phyloP scores from a whole-genome alignment of 2,113 vertebrate species.

The Alligator sinensis region DNA sequence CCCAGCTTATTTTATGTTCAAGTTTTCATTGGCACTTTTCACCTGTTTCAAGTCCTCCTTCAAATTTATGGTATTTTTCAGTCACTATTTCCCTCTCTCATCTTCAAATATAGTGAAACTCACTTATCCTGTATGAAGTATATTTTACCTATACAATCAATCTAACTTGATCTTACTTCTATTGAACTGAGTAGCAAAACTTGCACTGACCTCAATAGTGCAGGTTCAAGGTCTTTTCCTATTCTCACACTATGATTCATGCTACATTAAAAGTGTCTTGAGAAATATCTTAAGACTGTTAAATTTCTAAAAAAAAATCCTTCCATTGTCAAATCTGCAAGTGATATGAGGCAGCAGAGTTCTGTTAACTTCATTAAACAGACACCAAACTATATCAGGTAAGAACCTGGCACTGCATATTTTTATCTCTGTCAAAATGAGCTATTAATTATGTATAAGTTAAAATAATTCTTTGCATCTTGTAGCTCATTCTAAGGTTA shows the following conservation, averaged over 20 bases:
- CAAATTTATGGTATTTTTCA: too few relatives aligned
- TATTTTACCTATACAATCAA: neutral
- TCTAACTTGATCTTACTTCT: neutral
- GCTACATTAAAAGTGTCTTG: neutral
- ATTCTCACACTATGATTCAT: neutral
- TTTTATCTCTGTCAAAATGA: neutral
- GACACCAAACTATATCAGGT: neutral
- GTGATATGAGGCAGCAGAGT: neutral
- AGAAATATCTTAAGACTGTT: neutral
- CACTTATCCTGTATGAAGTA: neutral
- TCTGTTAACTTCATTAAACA: neutral
- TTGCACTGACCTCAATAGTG: fast-evolving
- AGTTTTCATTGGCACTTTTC: too few relatives aligned
- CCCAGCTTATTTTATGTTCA: too few relatives aligned
- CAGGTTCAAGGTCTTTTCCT: neutral
- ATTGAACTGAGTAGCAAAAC: neutral
- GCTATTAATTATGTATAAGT: neutral
- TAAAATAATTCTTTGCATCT: neutral
- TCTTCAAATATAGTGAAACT: neutral
- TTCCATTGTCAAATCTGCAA: neutral
- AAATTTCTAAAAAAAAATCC: neutral
- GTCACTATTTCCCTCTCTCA: neutral
- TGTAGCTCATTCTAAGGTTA: neutral
- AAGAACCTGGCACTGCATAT: neutral
- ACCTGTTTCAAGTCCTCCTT: too few relatives aligned